Conservation (phyloP, 2,797 vertebrate species). For the Lacerta agilis region DNA sequence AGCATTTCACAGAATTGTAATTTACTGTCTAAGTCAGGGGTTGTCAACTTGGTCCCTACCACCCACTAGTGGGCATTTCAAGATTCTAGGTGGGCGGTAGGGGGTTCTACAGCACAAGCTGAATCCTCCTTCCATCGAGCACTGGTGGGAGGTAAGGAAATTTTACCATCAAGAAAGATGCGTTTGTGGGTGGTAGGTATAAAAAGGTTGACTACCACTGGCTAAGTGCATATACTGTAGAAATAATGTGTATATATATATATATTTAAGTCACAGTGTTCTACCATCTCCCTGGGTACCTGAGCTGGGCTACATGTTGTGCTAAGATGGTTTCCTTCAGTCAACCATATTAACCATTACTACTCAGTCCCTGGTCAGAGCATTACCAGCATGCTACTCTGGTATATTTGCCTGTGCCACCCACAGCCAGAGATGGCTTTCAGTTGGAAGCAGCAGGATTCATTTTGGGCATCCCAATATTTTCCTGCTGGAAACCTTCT, state of each 20-base stretch:
- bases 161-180: too few species aligned
- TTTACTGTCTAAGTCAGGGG: not conserved
- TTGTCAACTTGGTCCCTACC: too few species aligned
- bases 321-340: not conserved
- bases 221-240: not conserved
- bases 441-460: not conserved
- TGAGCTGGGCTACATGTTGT: not conserved
- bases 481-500: not conserved
- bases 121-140: too few species aligned
- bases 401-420: not conserved
- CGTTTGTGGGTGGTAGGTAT: too few species aligned
- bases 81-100: too few species aligned
- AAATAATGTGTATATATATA: not conserved
- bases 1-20: not conserved
- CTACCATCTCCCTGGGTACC: too few species aligned
- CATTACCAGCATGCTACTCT: not conserved
- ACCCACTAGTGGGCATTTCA: too few species aligned
- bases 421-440: not conserved
- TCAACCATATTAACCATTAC: not conserved
- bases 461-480: not conserved
- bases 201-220: too few species aligned
- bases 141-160: too few species aligned
- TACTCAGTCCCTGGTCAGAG: not conserved
- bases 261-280: not conserved
- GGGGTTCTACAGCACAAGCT: too few species aligned